phyloP scores from a whole-genome alignment of 2,797 vertebrate species.

The Chaetodon trifasciatus region DNA sequence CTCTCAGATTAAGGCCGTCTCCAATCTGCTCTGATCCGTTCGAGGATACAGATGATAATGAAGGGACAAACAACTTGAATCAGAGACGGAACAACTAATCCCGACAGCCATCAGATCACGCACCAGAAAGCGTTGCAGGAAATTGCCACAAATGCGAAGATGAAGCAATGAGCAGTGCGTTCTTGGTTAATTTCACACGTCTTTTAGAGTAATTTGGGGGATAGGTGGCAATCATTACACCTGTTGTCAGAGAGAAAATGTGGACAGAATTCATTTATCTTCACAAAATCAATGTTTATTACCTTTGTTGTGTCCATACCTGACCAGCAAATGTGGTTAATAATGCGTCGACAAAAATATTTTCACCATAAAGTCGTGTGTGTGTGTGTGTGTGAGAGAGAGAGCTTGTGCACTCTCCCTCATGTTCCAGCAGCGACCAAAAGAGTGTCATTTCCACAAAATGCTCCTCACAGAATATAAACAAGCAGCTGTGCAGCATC shows the following conservation, averaged over 20 bases:
- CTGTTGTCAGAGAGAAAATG: conserved; percentile 36
- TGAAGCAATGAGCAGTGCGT: conserved; percentile 49
- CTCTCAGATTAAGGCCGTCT: conserved; percentile 74
- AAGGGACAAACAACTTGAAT: conserved; percentile 62
- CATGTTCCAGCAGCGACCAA: not conserved
- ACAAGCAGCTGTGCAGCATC: conserved; percentile 41
- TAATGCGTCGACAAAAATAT: not conserved
- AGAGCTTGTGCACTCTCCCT: not conserved
- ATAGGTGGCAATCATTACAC: conserved; percentile 26
- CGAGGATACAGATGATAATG: conserved; percentile 68
- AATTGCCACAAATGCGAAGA: conserved; percentile 47
- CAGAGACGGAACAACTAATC: conserved; percentile 67
- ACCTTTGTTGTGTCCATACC: not conserved
- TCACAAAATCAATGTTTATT: conserved; percentile 7
- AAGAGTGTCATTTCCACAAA: conserved; percentile 23
- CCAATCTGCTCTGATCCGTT: conserved; percentile 77
- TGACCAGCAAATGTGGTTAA: conserved; percentile 1
- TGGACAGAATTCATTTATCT: conserved; percentile 18
- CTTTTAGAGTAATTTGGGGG: conserved; percentile 42
- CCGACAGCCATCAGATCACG: conserved; percentile 47
- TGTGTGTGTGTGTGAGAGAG: not conserved
- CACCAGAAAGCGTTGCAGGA: conserved; percentile 50
- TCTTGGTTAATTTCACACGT: conserved; percentile 56
- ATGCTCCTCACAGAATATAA: conserved; percentile 24
- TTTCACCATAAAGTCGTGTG: not conserved